These are phyloP conservation scores for Nomada fabriciana DNA, from an alignment of 2,888 invertebrate genomes.

Conservation along the genomic window DNA sequence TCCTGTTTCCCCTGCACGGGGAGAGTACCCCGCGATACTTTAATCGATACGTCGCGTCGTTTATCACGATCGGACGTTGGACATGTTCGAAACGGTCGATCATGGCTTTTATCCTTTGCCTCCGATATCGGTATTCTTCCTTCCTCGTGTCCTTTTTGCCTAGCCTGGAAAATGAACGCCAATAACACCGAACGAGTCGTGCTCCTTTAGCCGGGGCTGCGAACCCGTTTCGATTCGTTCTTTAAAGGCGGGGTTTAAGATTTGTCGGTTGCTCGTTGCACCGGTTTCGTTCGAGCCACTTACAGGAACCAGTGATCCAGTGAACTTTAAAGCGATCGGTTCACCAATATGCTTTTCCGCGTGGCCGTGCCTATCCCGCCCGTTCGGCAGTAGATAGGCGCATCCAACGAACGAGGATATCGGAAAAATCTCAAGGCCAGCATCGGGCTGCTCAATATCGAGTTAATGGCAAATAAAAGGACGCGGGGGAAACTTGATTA, in stretches of 20 bases:
- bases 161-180: conserved; percentile 24
- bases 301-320: conserved; percentile 35
- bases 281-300: conserved; percentile 33
- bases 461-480: conserved; percentile 63
- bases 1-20: conserved; percentile 30
- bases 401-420: conserved; percentile 58
- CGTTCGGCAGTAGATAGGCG: not conserved
- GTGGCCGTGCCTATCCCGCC: not conserved
- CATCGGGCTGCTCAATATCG: conserved; percentile 46
- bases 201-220: not conserved
- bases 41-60: conserved; percentile 62
- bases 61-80: conserved; percentile 52
- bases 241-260: conserved; percentile 19
- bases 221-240: conserved; percentile 30
- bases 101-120: conserved; percentile 3
- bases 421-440: conserved; percentile 64
- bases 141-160: not conserved
- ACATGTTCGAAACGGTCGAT: conserved; percentile 40
- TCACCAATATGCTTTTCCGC: conserved; percentile 18
- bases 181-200: conserved; percentile 26
- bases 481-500: conserved; percentile 56
- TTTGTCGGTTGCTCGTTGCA: not conserved
- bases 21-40: conserved; percentile 16
- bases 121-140: not conserved
- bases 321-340: conserved; percentile 39